These are phyloP conservation scores for Acrocephalus arundinaceus DNA, from an alignment of 2,113 vertebrate species.

Conservation along the genomic window DNA sequence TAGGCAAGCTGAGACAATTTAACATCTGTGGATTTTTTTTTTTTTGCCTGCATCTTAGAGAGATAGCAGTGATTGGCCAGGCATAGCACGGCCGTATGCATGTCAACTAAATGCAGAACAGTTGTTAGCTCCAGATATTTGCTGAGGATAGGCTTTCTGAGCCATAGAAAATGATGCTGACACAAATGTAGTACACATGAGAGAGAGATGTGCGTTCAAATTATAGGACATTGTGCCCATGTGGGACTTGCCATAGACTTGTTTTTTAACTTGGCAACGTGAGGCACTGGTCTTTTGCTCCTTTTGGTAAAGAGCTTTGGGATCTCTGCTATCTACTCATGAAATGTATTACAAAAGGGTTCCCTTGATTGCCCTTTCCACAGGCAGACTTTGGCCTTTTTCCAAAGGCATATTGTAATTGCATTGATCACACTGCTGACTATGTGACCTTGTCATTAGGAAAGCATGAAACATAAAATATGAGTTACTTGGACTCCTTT, in stretches of 20 bases:
- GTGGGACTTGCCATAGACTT: not conserved
- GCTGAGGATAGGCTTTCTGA: conserved; percentile 41
- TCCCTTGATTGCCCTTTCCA: conserved; percentile 47
- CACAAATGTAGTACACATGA: not conserved
- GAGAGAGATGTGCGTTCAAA: not conserved
- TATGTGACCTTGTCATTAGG: conserved; percentile 50
- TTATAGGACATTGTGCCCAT: not conserved
- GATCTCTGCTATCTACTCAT: not conserved
- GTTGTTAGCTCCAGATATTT: conserved; percentile 30
- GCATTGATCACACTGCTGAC: conserved; percentile 38
- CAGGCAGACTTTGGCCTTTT: conserved; percentile 13
- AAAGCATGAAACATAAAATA: conserved; percentile 40
- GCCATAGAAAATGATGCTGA: conserved; percentile 23
- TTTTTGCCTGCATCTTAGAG: not conserved
- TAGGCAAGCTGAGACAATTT: conserved; percentile 44
- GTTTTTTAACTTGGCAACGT: not conserved
- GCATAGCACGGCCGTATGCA: not conserved
- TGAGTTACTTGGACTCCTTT: conserved; percentile 11
- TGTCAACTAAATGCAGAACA: conserved; percentile 35
- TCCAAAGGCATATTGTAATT: conserved; percentile 46
- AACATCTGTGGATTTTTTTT: conserved; percentile 44
- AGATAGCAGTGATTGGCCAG: conserved; percentile 22
- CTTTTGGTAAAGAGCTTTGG: not conserved
- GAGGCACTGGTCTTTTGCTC: not conserved
- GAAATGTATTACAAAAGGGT: not conserved